Evolutionary conservation across 2,113 vertebrate genomes (phyloP), one percentile per base, ranked within the genome.

Genomic region (Mormoops blainvillei): DNA sequence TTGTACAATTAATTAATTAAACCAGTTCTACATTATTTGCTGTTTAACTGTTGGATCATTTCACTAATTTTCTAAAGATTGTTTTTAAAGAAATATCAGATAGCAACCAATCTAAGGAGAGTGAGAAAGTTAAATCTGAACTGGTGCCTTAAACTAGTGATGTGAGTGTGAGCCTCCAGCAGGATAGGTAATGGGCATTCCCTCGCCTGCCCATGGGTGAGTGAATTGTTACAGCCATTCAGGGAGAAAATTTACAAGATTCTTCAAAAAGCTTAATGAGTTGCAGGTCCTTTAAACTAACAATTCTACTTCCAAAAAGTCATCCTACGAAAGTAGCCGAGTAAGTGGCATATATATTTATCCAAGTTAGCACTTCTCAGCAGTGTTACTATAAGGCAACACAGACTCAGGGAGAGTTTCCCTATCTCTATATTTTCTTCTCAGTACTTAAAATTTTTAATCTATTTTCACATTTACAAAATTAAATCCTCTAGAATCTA

Each of bases 391-490:
- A 48, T 45, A 84, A 82, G 22, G 33, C n/a, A 90, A 54, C 71
- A 24, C 33, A 48, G 2, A 91, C 24, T 28, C 52, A 58, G 68
- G 33, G 18, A 91, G n/a, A 80, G 2, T 8, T 63, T 70, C 13
- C 5, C 14, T 45, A 61, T 56, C 4, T 19, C n/a, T 61, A 3
- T 58, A 54, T 41, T 67, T 76, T 52, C 73, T 63, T 67, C 36
- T 26, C 11, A 80, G 10, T 31, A 50, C 36, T 82, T 52, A 36
- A 58, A 67, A 52, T 9, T 84, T 94, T 83, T 50, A 38, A n/a
- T 83, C n/a, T 82, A 52, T 86, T 89, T 71, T 73, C n/a, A 83
- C 67, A 83, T 58, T 73, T 86, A 56, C 58, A 87, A 95, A 92
- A 73, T 56, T 78, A 89, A 89, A 33, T 45, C 31, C 16, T 43